Evolutionary conservation across 2,888 invertebrate genomes (phyloP).

Genomic region (Epinotia demarniana): DNA sequence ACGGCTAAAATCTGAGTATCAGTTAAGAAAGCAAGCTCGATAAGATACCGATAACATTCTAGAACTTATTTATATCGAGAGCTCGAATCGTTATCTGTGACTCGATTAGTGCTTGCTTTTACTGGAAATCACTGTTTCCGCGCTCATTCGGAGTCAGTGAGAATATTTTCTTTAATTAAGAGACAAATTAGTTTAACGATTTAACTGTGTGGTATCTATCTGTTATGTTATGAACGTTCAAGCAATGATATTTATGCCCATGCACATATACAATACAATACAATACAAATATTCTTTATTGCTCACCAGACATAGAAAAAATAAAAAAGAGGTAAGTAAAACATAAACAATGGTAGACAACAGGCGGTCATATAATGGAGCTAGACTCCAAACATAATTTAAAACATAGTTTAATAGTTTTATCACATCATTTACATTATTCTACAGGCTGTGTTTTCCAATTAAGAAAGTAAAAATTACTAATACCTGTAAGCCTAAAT

Average conservation of each 20-base stretch:
- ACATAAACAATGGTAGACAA: no score
- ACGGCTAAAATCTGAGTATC: slow-evolving; percentile 23
- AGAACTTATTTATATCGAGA: slow-evolving; percentile 39
- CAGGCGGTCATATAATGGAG: no score
- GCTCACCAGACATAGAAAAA: no score
- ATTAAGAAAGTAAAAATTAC: no score
- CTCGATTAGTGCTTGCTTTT: slow-evolving; percentile 15
- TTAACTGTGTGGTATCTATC: background rate
- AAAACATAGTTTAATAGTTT: no score
- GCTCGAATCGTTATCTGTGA: slow-evolving; percentile 32
- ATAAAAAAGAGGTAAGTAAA: no score
- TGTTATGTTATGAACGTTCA: background rate
- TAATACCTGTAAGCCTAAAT: no score
- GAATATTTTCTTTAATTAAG: slow-evolving; percentile 14
- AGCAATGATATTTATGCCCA: background rate
- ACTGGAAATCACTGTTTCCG: slow-evolving; percentile 22
- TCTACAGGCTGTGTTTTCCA: no score
- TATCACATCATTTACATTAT: no score
- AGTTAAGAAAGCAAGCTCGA: slow-evolving; percentile 26
- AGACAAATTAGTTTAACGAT: slow-evolving; percentile 28
- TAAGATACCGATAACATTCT: slow-evolving; percentile 38
- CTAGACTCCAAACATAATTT: no score
- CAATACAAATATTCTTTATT: no score
- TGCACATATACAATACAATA: no score
- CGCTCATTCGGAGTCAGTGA: background rate